Evolutionary conservation across 2,113 vertebrate species (phyloP).

Genomic region (Nyctereutes procyonoides): DNA sequence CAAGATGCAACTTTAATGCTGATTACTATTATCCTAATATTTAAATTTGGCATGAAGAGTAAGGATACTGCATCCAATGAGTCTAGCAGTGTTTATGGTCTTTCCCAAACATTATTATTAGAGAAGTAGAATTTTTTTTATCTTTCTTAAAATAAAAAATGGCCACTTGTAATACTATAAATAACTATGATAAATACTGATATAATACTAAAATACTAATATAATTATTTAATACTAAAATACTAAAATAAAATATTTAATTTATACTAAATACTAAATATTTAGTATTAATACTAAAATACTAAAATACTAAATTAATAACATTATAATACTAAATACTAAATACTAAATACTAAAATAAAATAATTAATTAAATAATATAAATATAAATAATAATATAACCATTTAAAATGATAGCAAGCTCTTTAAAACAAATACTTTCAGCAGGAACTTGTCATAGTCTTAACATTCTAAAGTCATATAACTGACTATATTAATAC

Average conservation of each 20-base stretch:
- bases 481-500: neutral
- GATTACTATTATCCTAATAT: neutral
- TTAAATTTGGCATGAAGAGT: neutral
- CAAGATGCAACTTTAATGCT: neutral
- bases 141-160: neutral
- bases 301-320: no score
- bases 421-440: neutral
- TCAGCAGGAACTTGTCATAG: neutral
- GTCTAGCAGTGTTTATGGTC: neutral
- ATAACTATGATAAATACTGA: neutral
- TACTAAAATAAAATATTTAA: no score
- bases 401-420: neutral
- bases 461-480: neutral
- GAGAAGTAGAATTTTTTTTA: neutral
- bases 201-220: no score
- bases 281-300: no score
- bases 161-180: neutral
- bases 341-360: neutral
- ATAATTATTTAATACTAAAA: no score
- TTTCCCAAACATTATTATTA: neutral
- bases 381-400: neutral
- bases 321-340: no score
- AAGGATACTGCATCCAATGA: neutral
- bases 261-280: no score
- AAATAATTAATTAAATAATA: neutral